Percentiles rank a stretch among this genome's conserved stretches.
Evolutionary conservation across 2,797 vertebrate species (phyloP).

Genomic region (Nyctalus aviator): DNA sequence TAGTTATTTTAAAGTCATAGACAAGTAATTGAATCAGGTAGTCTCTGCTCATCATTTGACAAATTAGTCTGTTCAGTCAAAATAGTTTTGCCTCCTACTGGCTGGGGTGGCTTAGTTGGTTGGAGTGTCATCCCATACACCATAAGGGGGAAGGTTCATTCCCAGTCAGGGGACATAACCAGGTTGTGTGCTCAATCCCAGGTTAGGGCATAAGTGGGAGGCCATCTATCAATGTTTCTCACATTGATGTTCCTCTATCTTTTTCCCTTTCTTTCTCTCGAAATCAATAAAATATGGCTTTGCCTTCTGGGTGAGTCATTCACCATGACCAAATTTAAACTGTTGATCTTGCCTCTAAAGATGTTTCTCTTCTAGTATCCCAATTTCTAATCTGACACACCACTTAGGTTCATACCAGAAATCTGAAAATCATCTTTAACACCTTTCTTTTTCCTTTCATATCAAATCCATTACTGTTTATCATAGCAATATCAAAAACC

Average conservation of each 20-base stretch:
- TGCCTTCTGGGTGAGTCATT: not conserved
- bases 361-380: not conserved
- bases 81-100: not conserved
- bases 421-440: not conserved
- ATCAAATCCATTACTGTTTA: not conserved
- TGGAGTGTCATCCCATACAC: not conserved
- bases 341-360: not conserved
- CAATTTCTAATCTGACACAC: not conserved
- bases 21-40: constrained; percentile 7
- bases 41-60: not conserved
- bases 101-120: not conserved
- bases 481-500: not conserved
- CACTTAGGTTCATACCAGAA: not conserved
- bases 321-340: not conserved
- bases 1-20: constrained; percentile 35
- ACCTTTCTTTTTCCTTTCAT: not conserved
- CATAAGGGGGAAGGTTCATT: not conserved
- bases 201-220: not conserved
- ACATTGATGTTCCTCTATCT: not conserved
- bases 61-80: not conserved
- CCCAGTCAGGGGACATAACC: not conserved
- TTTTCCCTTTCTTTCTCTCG: not conserved
- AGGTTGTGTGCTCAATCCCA: not conserved
- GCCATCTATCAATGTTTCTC: not conserved
- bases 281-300: not conserved